Percentiles rank a stretch among this genome's conserved stretches.
Conservation (phyloP, 2,113 vertebrate genomes). For the Glaucomys volans region DNA sequence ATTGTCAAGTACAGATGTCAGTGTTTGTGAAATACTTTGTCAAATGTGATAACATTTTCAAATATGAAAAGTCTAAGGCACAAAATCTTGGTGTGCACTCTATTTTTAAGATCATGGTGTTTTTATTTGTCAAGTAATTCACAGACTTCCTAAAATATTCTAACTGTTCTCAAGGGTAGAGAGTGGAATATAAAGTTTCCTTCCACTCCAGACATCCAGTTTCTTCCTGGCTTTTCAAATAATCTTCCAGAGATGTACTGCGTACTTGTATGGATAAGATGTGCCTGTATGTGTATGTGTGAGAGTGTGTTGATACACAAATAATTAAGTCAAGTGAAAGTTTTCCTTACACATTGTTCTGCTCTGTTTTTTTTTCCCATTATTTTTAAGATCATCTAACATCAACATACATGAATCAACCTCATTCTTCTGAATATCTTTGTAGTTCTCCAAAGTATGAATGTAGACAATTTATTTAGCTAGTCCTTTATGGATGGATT, state of each 20-base stretch:
- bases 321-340: not conserved
- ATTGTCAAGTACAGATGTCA: not conserved
- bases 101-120: not conserved
- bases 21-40: not conserved
- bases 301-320: too few relatives aligned
- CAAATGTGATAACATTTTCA: slow-evolving; percentile 5
- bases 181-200: not conserved
- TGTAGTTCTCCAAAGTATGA: not conserved
- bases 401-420: not conserved
- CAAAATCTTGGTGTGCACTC: not conserved
- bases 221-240: not conserved
- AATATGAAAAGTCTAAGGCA: not conserved
- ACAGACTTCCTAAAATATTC: not conserved
- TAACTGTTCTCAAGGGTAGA: not conserved
- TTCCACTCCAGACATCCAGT: not conserved
- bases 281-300: not conserved
- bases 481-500: not conserved
- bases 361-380: not conserved
- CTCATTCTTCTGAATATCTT: not conserved
- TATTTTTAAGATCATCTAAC: not conserved
- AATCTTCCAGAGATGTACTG: not conserved
- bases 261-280: not conserved
- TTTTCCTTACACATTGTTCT: not conserved
- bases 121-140: slow-evolving; percentile 17
- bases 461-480: not conserved